A percentile compares a stretch with the other conserved stretches of the same genome.
These are phyloP conservation scores for Thaumatotibia leucotreta DNA, from an alignment of 1,140 invertebrate species.

Conservation along the genomic window DNA sequence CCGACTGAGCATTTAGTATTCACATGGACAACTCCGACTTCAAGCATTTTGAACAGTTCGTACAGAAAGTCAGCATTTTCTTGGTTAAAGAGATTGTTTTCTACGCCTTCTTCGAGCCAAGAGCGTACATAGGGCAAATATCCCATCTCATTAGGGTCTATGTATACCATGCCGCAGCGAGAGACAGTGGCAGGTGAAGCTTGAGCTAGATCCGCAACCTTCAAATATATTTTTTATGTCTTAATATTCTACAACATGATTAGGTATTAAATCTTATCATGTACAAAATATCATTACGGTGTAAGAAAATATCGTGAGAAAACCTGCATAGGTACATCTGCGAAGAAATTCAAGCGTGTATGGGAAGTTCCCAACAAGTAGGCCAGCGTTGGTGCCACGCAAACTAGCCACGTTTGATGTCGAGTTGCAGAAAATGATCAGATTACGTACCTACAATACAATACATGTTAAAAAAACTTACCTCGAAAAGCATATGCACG, in stretches of 20 bases:
- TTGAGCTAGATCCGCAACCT: conserved; percentile 90
- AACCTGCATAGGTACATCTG: too few relatives aligned
- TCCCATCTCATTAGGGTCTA: conserved; percentile 88
- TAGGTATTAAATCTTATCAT: too few relatives aligned
- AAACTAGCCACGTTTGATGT: too few relatives aligned
- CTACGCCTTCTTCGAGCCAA: conserved; percentile 48
- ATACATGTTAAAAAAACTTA: conserved; percentile 37
- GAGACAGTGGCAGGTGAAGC: conserved; percentile 94
- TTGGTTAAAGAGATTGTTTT: conserved; percentile 50
- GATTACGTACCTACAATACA: too few relatives aligned
- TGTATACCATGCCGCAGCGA: conserved; percentile 92
- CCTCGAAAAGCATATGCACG: conserved; percentile 93
- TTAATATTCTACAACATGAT: too few relatives aligned
- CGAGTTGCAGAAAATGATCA: too few relatives aligned
- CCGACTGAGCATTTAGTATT: conserved; percentile 58
- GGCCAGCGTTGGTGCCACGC: too few relatives aligned
- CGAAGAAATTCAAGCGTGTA: too few relatives aligned
- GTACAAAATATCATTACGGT: not conserved
- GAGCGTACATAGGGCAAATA: conserved; percentile 58
- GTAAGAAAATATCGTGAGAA: too few relatives aligned
- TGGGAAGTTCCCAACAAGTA: too few relatives aligned
- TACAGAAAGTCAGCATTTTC: conserved; percentile 78
- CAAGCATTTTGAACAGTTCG: conserved; percentile 78
- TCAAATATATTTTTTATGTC: conserved; percentile 75
- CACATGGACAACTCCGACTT: conserved; percentile 75